phyloP scores from a whole-genome alignment of 2,113 vertebrate genomes.

The Colistium nudipinnis region DNA sequence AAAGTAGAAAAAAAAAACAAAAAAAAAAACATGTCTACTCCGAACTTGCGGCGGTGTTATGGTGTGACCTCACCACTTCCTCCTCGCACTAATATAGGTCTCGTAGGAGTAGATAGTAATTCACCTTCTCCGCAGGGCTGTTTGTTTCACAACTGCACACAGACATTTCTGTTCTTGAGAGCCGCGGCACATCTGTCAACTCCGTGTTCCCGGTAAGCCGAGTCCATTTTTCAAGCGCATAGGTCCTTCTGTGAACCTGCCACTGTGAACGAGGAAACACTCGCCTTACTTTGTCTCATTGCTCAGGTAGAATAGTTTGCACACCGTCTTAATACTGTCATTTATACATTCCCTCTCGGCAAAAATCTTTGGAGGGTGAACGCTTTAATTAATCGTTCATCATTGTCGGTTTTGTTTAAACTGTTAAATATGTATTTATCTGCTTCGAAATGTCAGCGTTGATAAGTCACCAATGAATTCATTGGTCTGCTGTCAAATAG shows the following conservation, averaged over 20 bases:
- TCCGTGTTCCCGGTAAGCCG: not conserved
- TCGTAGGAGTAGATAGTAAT: slow-evolving; percentile 5
- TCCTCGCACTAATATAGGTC: slow-evolving; percentile 30
- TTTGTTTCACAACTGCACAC: slow-evolving; percentile 18
- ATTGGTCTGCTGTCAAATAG: too few relatives aligned
- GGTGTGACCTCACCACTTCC: slow-evolving; percentile 35
- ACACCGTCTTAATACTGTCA: too few relatives aligned
- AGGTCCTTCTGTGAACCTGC: not conserved
- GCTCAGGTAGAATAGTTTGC: too few relatives aligned
- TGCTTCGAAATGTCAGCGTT: too few relatives aligned
- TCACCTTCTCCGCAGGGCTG: slow-evolving; percentile 2
- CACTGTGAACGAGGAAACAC: not conserved
- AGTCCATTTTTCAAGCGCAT: slow-evolving; percentile 13
- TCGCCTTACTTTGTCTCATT: not conserved
- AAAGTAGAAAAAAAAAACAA: slow-evolving; percentile 15
- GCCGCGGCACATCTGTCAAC: slow-evolving; percentile 3
- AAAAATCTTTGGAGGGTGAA: too few relatives aligned
- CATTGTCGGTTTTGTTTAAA: too few relatives aligned
- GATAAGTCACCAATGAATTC: too few relatives aligned
- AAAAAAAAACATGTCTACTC: slow-evolving; percentile 9
- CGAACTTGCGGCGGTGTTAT: slow-evolving; percentile 44
- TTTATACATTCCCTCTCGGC: too few relatives aligned
- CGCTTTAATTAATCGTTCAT: too few relatives aligned
- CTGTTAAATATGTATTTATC: too few relatives aligned
- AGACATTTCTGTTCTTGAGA: slow-evolving; percentile 2